Percentiles rank a stretch among this genome's conserved stretches.
Conservation (phyloP, 1,140 invertebrate genomes). For the Leptestheria dahalacensis region DNA sequence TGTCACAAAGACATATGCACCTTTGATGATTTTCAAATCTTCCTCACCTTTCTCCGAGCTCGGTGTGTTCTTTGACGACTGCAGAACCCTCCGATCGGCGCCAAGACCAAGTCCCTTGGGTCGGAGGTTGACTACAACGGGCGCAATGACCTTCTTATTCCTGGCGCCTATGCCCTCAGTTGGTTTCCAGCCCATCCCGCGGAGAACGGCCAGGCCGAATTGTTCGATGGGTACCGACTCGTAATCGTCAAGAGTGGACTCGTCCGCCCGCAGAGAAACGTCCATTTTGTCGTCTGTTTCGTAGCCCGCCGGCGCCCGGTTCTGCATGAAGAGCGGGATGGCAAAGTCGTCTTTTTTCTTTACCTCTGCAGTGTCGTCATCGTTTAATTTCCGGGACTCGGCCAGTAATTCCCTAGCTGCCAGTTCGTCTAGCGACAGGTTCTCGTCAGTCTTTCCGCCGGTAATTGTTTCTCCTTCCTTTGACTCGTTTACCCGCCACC, state of each 20-base stretch:
- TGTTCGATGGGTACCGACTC: constrained; percentile 70
- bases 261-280: constrained; percentile 31
- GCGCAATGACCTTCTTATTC: constrained; percentile 36
- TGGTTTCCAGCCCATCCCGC: constrained; percentile 87
- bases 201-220: constrained; percentile 79
- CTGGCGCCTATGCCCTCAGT: constrained; percentile 47
- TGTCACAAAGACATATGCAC: constrained; percentile 20
- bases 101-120: constrained; percentile 86
- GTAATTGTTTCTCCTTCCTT: constrained; percentile 17
- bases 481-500: constrained; percentile 20
- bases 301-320: constrained; percentile 33
- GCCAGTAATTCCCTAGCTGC: constrained; percentile 29
- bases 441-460: constrained; percentile 19
- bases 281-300: constrained; percentile 35
- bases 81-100: constrained; percentile 46
- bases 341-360: constrained; percentile 18
- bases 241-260: constrained; percentile 73
- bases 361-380: constrained; percentile 3
- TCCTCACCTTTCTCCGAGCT: constrained; percentile 39
- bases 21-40: constrained; percentile 34
- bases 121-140: constrained; percentile 43
- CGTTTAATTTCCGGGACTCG: constrained; percentile 16
- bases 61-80: constrained; percentile 29
- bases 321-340: constrained; percentile 33
- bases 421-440: constrained; percentile 21